Conservation (phyloP, 2,888 invertebrate species). For the Ashinkailepas kermadecensis region DNA sequence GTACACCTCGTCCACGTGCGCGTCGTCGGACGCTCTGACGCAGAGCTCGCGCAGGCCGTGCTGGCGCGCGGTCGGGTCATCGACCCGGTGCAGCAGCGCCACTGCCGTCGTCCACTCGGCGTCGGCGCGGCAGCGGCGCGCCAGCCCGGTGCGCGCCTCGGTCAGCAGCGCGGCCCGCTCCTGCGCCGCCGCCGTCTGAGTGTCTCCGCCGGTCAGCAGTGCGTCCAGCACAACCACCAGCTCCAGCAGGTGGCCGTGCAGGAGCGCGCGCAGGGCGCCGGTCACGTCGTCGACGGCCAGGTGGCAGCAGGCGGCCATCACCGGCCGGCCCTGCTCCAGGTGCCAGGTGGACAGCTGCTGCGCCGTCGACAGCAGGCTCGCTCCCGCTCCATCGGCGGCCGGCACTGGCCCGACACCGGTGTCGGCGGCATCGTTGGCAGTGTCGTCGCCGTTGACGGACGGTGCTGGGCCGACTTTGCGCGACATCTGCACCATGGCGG, state of each 20-base stretch:
- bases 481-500: background rate
- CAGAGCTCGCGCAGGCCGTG: background rate
- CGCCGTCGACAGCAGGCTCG: conserved; percentile 36
- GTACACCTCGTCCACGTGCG: background rate
- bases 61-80: background rate
- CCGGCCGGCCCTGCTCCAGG: conserved; percentile 41
- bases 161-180: background rate
- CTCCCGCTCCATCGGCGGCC: background rate
- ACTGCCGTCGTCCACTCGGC: background rate
- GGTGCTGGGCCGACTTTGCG: conserved; percentile 33
- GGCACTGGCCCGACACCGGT: background rate
- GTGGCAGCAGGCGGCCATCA: conserved; percentile 43
- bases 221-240: conserved; percentile 40
- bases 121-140: background rate
- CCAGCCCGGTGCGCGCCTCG: conserved; percentile 7
- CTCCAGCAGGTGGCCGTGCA: conserved; percentile 43
- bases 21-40: background rate
- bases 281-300: conserved; percentile 41
- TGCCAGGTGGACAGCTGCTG: conserved; percentile 39
- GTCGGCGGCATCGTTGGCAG: background rate
- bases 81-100: background rate
- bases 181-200: background rate
- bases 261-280: conserved; percentile 40
- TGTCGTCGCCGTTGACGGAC: background rate
- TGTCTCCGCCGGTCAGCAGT: background rate